Base-by-base conservation (phyloP, 2,888 invertebrate species). In the Tridacna gigas region DNA sequence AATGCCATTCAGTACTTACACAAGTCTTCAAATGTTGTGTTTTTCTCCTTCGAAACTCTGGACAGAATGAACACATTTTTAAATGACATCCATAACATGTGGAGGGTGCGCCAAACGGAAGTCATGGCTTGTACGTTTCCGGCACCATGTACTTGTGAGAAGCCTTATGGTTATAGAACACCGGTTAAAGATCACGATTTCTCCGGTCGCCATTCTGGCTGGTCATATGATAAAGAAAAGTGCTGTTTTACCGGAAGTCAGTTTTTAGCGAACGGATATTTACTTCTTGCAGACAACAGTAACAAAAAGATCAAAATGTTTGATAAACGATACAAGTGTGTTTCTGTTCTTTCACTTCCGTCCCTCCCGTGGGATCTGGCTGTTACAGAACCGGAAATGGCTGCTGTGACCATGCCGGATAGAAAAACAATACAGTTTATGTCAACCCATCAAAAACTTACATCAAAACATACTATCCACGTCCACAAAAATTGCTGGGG, bases 221-320 rank as follows among this genome's bases (percentile, higher is more conserved):
- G 83, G 83, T 81, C 81, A 0, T 87, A 82, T 61, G 87, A 87
- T 61, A 76, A 77, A 26, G 83, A 87, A 25, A 77, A 79, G 26
- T 87, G 87, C 45, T 82, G 82, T 60, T 85, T 87, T 51, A 87
- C 84, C 25, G 87, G 84, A 25, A 83, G 87, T 78, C 83, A 87
- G 60, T 85, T 85, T 73, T 48, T 87, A 11, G 48, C 82, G 1
- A 87, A 87, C 65, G 87, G 84, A 26, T 81, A 79, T 11, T 61
- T 87, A 7, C 67, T 87, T 26, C 28, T 85, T 3, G 66, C 78
- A 47, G 87, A 87, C 63, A 87, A 87, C 61, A 78, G 78, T 20
- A 87, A 87, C 77, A 87, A 83, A 28, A 87, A 87, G 47, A 66
- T 87, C 11, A 87, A 87, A 61, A 26, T 87, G 71, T 85, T 85